phyloP scores from a whole-genome alignment of 2,113 vertebrate genomes.

The rat (Rattus norvegicus) region DNA sequence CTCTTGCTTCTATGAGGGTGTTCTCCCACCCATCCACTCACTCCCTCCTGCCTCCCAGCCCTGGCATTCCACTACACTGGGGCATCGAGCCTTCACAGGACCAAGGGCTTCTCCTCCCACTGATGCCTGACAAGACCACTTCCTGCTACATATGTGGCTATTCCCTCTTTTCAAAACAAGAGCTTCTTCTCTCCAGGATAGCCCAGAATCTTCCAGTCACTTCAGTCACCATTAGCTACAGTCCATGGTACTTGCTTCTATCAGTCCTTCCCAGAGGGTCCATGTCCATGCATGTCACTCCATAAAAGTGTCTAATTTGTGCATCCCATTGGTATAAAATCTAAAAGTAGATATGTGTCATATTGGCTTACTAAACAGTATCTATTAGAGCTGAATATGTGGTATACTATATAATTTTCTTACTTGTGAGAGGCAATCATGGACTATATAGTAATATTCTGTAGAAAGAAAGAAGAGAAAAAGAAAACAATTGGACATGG shows the following conservation, averaged over 20 bases:
- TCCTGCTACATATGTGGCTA: too few relatives aligned
- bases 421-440: background rate
- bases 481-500: background rate
- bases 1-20: too few relatives aligned
- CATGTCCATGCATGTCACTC: background rate
- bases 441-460: background rate
- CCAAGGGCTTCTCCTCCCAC: too few relatives aligned
- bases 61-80: too few relatives aligned
- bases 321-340: background rate
- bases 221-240: background rate
- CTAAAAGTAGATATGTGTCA: background rate
- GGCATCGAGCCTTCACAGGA: too few relatives aligned
- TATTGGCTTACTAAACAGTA: background rate
- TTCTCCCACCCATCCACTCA: too few relatives aligned
- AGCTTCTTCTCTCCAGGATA: background rate
- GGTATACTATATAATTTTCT: background rate
- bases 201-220: background rate
- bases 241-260: fast-evolving
- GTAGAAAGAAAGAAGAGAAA: background rate
- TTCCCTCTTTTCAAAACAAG: background rate
- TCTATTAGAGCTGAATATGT: background rate
- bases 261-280: background rate
- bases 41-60: too few relatives aligned
- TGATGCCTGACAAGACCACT: too few relatives aligned
- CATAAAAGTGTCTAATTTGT: background rate